Percentiles rank a stretch among this genome's conserved stretches.
Conservation (phyloP, 2,888 invertebrate genomes). For the Podabrus alpinus region DNA sequence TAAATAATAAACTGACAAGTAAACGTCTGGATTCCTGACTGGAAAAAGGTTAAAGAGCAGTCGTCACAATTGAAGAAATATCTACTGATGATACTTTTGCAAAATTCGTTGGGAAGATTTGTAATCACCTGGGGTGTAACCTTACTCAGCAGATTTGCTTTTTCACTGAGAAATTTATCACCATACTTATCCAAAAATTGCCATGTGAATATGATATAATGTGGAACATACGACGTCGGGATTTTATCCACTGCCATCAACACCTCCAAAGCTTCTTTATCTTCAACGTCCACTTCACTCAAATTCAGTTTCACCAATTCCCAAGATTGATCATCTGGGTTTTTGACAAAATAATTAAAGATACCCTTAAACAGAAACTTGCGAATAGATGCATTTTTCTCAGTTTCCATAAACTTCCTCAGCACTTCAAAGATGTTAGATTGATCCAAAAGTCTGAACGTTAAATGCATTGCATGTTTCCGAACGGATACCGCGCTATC, state of each 20-base stretch:
- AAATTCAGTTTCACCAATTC: constrained; percentile 9
- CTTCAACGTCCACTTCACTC: neutral
- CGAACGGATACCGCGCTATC: constrained; percentile 15
- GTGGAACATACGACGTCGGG: neutral
- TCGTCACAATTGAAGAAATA: constrained; percentile 9
- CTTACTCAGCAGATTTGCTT: neutral
- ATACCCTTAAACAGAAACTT: constrained; percentile 10
- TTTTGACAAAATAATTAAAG: constrained; percentile 14
- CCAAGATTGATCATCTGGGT: constrained; percentile 11
- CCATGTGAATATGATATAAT: constrained; percentile 12
- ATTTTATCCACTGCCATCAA: constrained; percentile 11
- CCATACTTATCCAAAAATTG: constrained; percentile 6
- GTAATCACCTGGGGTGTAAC: neutral
- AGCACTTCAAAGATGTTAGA: neutral
- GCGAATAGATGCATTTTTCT: constrained; percentile 12
- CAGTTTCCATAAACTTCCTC: constrained; percentile 1
- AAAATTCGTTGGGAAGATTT: constrained; percentile 12
- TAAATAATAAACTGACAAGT: constrained; percentile 16
- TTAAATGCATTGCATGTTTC: constrained; percentile 26
- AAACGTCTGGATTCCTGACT: constrained; percentile 6
- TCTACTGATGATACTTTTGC: neutral
- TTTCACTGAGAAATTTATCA: neutral
- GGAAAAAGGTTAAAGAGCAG: neutral
- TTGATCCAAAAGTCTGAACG: constrained; percentile 9
- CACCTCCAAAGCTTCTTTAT: constrained; percentile 11